Evolutionary conservation across 2,888 invertebrate species (phyloP), one percentile per base, ranked within the genome.

Genomic region (Linnaemya tessellans): DNA sequence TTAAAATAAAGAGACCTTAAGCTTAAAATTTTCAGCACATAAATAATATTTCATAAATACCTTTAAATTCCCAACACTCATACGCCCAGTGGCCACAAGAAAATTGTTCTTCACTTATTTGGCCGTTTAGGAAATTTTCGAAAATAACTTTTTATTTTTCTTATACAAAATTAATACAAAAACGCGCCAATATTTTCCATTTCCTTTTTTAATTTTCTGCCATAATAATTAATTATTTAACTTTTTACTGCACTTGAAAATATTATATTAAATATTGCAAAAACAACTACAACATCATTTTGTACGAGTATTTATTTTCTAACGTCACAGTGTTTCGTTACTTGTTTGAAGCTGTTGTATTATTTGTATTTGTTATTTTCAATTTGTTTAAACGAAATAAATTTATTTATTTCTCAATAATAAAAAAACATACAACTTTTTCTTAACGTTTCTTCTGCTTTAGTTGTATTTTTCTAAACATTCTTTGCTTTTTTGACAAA

Each of bases 31-130:
- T n/a, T n/a, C n/a, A 25, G 15, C n/a, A 51, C 7, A 25, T 25
- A 65, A 7, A 71, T 46, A 65, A 22, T 65, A 35, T 43, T 56
- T 13, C 13, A 60, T 56, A 78, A 60, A 65, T 79, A 82, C 82
- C 85, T 79, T 65, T 49, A 75, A 82, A 75, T 79, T 35, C 43
- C 65, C 51, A 85, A 79, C 79, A 82, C 79, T 85, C 85, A 85
- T 85, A 85, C 82, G 82, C 60, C 77, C 38, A 15, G 64, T 46
- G 35, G 46, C 0, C 51, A 3, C 30, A 30, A 49, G 18, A 70
- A 62, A 62, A 10, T 56, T 4, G 8, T 20, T 70, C 60, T 64
- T 56, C 49, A 25, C 7, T 65, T 35, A 49, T 20, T 70, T 54
- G 13, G 35, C 35, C 25, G 60, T 30, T 30, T 35, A 38, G 11